phyloP scores from a whole-genome alignment of 2,113 vertebrate genomes.

The Thalassarche chlororhynchos region DNA sequence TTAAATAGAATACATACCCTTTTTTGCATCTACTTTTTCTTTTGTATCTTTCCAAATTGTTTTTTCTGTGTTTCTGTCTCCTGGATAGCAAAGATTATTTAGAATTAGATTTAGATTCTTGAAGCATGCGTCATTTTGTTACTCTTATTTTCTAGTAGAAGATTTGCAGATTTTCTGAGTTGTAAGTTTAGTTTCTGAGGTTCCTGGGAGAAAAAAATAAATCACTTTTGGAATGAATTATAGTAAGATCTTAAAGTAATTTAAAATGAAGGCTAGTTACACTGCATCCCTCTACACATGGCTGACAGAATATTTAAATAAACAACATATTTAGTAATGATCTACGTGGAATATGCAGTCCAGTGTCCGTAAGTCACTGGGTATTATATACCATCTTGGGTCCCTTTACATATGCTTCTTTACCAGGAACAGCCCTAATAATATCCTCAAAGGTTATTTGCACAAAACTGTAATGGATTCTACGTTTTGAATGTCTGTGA shows the following conservation, averaged over 20 bases:
- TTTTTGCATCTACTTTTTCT: not conserved
- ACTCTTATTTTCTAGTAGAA: not conserved
- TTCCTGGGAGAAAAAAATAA: not conserved
- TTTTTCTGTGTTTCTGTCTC: not conserved
- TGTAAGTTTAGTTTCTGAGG: not conserved
- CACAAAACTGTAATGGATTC: not conserved
- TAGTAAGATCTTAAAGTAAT: not conserved
- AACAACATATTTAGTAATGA: not conserved
- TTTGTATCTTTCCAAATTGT: not conserved
- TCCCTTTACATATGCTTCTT: not conserved
- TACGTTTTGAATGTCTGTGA: not conserved
- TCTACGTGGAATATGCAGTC: not conserved
- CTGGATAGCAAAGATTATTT: not conserved
- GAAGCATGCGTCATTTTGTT: not conserved
- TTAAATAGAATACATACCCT: not conserved
- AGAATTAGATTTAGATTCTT: not conserved
- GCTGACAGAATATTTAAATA: not conserved
- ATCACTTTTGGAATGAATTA: not conserved
- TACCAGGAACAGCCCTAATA: not conserved
- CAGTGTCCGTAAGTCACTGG: not conserved
- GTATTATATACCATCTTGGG: not conserved
- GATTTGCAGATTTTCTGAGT: not conserved
- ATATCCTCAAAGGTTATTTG: not conserved
- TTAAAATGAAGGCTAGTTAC: not conserved
- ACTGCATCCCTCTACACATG: not conserved